These are phyloP conservation scores for Aplysina aerophoba DNA, from an alignment of 37 sponge, comb jelly and placozoan genomes.

Conservation along the genomic window DNA sequence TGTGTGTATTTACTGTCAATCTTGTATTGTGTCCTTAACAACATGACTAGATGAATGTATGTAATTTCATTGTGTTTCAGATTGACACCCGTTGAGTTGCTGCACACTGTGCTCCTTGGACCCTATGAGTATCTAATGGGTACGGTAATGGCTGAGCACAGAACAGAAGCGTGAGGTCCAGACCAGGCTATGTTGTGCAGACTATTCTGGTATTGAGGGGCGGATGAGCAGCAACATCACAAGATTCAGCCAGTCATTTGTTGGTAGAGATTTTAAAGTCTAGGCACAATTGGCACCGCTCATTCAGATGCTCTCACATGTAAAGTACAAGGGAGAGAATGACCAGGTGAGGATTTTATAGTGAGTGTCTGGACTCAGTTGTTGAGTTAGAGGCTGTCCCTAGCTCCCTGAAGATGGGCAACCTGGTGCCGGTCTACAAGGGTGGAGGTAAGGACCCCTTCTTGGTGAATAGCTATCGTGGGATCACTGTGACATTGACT, in stretches of 20 bases:
- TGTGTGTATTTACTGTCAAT: too few relatives aligned
- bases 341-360: too few relatives aligned
- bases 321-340: too few relatives aligned
- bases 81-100: slow-evolving; percentile 49
- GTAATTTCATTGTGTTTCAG: too few relatives aligned
- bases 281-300: too few relatives aligned
- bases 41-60: too few relatives aligned
- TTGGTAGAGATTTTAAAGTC: slow-evolving; percentile 57
- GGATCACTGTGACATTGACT: background rate
- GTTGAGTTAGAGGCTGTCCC: too few relatives aligned
- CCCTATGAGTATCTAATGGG: slow-evolving; percentile 47
- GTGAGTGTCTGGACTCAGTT: too few relatives aligned
- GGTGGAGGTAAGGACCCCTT: slow-evolving; percentile 18
- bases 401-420: too few relatives aligned
- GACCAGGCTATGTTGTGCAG: slow-evolving; percentile 17
- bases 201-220: slow-evolving; percentile 40
- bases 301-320: too few relatives aligned
- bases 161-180: slow-evolving; percentile 35
- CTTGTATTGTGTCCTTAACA: too few relatives aligned
- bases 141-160: slow-evolving; percentile 18
- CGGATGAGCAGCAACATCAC: slow-evolving; percentile 30
- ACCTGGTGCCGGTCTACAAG: too few relatives aligned
- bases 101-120: slow-evolving; percentile 52
- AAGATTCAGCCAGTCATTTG: slow-evolving; percentile 47
- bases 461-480: slow-evolving; percentile 16